These are phyloP conservation scores for Amia ocellicauda DNA, from an alignment of 2,113 vertebrate species.

Conservation along the genomic window DNA sequence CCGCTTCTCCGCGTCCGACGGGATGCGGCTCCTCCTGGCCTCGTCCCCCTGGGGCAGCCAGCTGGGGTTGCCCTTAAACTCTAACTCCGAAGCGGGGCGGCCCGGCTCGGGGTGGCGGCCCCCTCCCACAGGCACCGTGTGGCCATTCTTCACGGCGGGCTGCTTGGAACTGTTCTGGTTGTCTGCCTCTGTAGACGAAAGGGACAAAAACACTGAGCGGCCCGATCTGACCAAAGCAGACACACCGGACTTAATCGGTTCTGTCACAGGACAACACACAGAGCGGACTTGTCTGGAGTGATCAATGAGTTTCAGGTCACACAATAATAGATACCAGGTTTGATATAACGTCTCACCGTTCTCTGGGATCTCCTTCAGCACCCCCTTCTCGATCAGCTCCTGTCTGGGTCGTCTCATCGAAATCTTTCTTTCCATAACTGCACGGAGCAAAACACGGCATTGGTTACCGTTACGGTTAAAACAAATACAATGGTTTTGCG, in stretches of 20 bases:
- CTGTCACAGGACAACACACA: too few relatives aligned
- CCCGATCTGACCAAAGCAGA: too few relatives aligned
- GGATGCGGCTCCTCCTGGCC: slow-evolving; percentile 55
- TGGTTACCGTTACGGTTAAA: too few relatives aligned
- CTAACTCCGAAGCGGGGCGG: slow-evolving; percentile 61
- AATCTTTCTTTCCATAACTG: slow-evolving; percentile 98
- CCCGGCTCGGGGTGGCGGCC: slow-evolving; percentile 52
- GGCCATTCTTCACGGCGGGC: slow-evolving; percentile 83
- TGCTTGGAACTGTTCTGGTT: slow-evolving; percentile 70
- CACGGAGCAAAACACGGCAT: slow-evolving; percentile 39
- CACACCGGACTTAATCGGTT: too few relatives aligned
- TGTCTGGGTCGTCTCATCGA: slow-evolving; percentile 93
- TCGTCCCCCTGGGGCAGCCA: slow-evolving; percentile 69
- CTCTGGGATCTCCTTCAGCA: slow-evolving; percentile 89
- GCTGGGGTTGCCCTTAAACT: slow-evolving; percentile 60
- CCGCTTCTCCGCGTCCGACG: slow-evolving; percentile 48
- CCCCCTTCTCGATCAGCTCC: slow-evolving; percentile 93
- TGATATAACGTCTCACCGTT: slow-evolving; percentile 72
- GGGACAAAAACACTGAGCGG: not conserved
- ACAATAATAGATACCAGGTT: not conserved
- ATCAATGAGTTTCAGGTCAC: not conserved
- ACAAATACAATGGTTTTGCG: too few relatives aligned
- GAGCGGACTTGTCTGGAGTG: too few relatives aligned
- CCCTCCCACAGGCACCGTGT: slow-evolving; percentile 70
- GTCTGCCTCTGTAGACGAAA: slow-evolving; percentile 56